Conservation (phyloP, 2,797 vertebrate genomes). For the Synaphobranchus kaupii region DNA sequence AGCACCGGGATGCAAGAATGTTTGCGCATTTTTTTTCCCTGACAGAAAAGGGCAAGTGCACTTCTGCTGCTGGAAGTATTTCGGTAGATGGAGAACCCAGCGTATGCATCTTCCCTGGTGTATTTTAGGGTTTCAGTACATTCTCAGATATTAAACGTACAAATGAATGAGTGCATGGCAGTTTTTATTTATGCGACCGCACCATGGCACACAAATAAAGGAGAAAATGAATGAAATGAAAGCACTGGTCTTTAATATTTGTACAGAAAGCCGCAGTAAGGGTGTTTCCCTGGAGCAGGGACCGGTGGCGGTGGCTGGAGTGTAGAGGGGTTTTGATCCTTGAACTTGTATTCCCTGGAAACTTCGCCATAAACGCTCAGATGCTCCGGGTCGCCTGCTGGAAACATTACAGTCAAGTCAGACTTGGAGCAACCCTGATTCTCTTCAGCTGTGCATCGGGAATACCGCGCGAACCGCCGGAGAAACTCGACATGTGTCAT, state of each 20-base stretch:
- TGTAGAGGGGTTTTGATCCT: slow-evolving; percentile 67
- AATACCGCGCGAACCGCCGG: slow-evolving; percentile 67
- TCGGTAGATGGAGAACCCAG: slow-evolving; percentile 51
- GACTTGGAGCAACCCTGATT: slow-evolving; percentile 59
- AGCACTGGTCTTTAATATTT: slow-evolving; percentile 83
- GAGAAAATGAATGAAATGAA: slow-evolving; percentile 63
- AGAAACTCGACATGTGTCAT: slow-evolving; percentile 76
- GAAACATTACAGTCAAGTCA: slow-evolving; percentile 74
- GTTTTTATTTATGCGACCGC: slow-evolving; percentile 70
- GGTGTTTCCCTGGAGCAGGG: slow-evolving; percentile 74
- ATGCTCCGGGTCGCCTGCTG: slow-evolving; percentile 65
- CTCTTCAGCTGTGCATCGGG: slow-evolving; percentile 68
- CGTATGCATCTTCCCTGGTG: slow-evolving; percentile 47
- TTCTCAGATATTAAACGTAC: slow-evolving; percentile 62
- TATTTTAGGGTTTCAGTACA: slow-evolving; percentile 56
- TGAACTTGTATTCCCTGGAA: slow-evolving; percentile 65
- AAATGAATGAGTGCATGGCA: slow-evolving; percentile 59
- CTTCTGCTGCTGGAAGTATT: slow-evolving; percentile 43
- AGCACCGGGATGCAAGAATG: slow-evolving; percentile 3
- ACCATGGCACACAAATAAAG: slow-evolving; percentile 78
- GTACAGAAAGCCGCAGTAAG: slow-evolving; percentile 77
- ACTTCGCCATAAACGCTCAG: slow-evolving; percentile 60
- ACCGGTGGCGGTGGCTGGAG: slow-evolving; percentile 57
- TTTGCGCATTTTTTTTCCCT: not conserved
- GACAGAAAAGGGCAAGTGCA: slow-evolving; percentile 20